These are phyloP conservation scores for Himalopsyche kuldschensis DNA, from an alignment of 2,888 invertebrate species.

Conservation along the genomic window DNA sequence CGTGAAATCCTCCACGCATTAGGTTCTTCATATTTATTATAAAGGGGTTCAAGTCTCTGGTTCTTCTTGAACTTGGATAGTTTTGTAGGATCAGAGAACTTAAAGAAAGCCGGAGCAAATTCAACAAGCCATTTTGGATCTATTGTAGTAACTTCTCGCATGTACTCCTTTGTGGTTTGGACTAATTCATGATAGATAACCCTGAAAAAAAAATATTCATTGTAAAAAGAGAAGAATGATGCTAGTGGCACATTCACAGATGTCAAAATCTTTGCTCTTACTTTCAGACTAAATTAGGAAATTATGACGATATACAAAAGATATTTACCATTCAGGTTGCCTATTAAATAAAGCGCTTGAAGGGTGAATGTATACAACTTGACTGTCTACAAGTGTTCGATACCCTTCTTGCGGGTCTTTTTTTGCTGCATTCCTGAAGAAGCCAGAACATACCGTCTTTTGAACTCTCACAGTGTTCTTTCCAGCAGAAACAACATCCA, in stretches of 20 bases:
- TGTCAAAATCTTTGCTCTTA: too few species aligned
- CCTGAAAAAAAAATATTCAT: constrained; percentile 53
- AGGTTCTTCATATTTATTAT: constrained; percentile 98
- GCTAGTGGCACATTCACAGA: too few species aligned
- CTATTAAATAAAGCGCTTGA: constrained; percentile 96
- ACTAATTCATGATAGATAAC: constrained; percentile 98
- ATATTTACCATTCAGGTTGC: constrained; percentile 91
- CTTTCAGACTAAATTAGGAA: background rate
- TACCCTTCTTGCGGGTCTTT: constrained; percentile 99
- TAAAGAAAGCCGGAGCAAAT: constrained; percentile 98
- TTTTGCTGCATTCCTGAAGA: constrained; percentile 98
- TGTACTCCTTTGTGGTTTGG: constrained; percentile 98
- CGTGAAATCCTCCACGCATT: constrained; percentile 99
- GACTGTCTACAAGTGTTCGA: constrained; percentile 94
- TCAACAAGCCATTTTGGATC: constrained; percentile 99
- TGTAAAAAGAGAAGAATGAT: too few species aligned
- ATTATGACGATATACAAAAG: background rate
- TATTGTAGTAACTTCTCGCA: constrained; percentile 96
- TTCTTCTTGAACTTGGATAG: constrained; percentile 99
- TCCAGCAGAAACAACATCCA: constrained; percentile 96
- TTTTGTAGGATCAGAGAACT: constrained; percentile 97
- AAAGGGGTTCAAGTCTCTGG: constrained; percentile 94
- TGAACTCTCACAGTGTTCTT: constrained; percentile 94
- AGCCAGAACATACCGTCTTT: constrained; percentile 97
- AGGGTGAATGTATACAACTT: constrained; percentile 98